Evolutionary conservation across 2,888 invertebrate species (phyloP).

Genomic region (Alviniconcha strummeri): DNA sequence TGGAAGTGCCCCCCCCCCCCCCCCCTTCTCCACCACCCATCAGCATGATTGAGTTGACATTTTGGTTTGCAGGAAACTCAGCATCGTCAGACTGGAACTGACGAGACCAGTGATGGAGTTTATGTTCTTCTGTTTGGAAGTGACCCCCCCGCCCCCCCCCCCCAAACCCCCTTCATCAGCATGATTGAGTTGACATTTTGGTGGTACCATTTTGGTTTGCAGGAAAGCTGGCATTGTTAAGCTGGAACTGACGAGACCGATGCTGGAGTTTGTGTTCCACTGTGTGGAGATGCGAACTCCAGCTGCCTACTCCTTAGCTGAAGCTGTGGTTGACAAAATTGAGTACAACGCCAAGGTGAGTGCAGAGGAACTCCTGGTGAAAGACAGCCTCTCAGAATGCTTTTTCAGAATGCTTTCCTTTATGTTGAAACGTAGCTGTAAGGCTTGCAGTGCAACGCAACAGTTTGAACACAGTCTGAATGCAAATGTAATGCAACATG

Average conservation of each 20-base stretch:
- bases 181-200: neutral
- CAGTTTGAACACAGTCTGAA: too few species aligned
- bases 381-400: too few species aligned
- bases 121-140: too few species aligned
- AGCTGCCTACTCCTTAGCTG: constrained; percentile 15
- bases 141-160: neutral
- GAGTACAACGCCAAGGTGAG: constrained; percentile 35
- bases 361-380: too few species aligned
- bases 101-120: too few species aligned
- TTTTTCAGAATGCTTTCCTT: too few species aligned
- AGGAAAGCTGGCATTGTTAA: constrained; percentile 16
- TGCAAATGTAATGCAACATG: too few species aligned
- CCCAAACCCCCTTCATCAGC: neutral
- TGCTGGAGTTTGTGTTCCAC: constrained; percentile 25
- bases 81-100: neutral
- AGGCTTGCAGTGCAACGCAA: too few species aligned
- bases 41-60: neutral
- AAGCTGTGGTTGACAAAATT: neutral
- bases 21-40: neutral
- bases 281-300: constrained; percentile 21
- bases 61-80: neutral
- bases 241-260: constrained; percentile 12
- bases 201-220: neutral
- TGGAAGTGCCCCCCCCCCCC: neutral
- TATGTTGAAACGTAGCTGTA: too few species aligned